These are phyloP conservation scores for Pollachius pollachius DNA, from an alignment of 2,113 vertebrate genomes.

Conservation along the genomic window DNA sequence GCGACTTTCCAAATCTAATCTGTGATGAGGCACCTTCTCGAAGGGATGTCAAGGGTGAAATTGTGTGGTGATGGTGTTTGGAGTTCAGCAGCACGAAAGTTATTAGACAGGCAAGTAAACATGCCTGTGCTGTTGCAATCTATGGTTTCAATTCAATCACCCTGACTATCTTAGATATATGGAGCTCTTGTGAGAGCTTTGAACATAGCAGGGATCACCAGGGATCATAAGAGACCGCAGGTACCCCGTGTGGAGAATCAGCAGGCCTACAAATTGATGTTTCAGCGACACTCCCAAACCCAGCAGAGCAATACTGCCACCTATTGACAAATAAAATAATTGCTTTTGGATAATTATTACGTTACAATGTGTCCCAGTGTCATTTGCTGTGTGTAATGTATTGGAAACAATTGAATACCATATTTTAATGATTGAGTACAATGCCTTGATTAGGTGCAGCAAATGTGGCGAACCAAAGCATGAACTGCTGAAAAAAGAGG, in stretches of 20 bases:
- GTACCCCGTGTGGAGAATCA: slow-evolving; percentile 39
- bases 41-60: slow-evolving; percentile 34
- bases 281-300: neutral
- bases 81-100: slow-evolving; percentile 37
- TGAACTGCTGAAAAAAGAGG: slow-evolving; percentile 24
- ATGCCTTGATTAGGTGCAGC: slow-evolving; percentile 40
- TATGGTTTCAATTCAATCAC: slow-evolving; percentile 27
- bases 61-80: slow-evolving; percentile 25
- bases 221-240: neutral
- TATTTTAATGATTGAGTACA: slow-evolving; percentile 50
- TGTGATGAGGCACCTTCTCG: slow-evolving; percentile 36
- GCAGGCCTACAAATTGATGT: neutral
- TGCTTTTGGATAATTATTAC: too few species aligned
- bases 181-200: slow-evolving; percentile 21
- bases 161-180: slow-evolving; percentile 20
- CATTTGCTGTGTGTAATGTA: slow-evolving; percentile 59
- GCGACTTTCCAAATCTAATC: slow-evolving; percentile 52
- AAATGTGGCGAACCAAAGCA: slow-evolving; percentile 39
- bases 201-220: slow-evolving; percentile 15
- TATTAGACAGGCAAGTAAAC: slow-evolving; percentile 40
- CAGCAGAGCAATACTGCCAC: slow-evolving; percentile 57
- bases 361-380: slow-evolving; percentile 6
- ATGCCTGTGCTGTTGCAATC: slow-evolving; percentile 8
- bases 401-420: slow-evolving; percentile 48
- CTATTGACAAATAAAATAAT: slow-evolving; percentile 16